Conservation (phyloP, 35 echinoderm and acorn worm species). For the Diadema setosum region DNA sequence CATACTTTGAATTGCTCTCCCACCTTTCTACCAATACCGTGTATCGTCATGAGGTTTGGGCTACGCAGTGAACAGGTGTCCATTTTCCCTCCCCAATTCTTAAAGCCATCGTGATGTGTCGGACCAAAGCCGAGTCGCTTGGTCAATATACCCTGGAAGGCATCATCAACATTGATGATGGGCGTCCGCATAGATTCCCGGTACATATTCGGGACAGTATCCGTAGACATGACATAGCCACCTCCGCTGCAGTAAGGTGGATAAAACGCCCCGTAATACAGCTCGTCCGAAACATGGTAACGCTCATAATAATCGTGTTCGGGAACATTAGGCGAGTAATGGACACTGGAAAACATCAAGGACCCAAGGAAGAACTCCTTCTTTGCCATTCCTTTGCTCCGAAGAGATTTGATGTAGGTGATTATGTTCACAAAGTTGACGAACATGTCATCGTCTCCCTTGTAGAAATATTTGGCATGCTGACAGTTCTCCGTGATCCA, state of each 20-base stretch:
- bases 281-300: background rate
- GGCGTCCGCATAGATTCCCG: background rate
- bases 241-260: constrained; percentile 15
- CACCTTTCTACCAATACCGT: background rate
- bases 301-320: background rate
- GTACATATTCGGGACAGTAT: background rate
- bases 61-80: background rate
- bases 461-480: background rate
- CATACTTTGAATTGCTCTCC: background rate
- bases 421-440: background rate
- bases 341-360: background rate
- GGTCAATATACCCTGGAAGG: background rate
- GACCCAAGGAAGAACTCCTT: background rate
- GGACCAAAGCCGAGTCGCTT: background rate
- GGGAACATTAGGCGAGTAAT: background rate
- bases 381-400: background rate
- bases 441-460: constrained; percentile 27
- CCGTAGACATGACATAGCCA: constrained; percentile 4
- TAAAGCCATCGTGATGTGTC: background rate
- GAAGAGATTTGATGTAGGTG: background rate
- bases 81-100: background rate
- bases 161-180: constrained; percentile 5
- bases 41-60: background rate
- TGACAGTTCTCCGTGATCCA: constrained; percentile 5
- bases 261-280: background rate